These are phyloP conservation scores for Arenaria interpres DNA, from an alignment of 2,113 vertebrate species.

Conservation along the genomic window DNA sequence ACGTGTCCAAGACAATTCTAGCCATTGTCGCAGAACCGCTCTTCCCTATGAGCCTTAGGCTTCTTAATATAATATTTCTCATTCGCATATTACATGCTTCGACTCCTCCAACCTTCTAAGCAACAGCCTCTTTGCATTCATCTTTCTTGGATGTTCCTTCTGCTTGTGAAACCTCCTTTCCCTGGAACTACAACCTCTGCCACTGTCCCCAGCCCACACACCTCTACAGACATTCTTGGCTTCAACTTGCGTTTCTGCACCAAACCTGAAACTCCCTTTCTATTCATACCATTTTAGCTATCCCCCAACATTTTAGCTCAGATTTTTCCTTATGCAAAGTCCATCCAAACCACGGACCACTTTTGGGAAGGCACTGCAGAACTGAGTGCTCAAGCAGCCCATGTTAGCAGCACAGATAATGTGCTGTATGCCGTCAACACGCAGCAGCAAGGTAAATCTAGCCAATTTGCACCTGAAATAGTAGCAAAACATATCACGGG, in stretches of 20 bases:
- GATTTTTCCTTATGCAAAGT: not conserved
- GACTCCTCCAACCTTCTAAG: not conserved
- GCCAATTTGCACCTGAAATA: not conserved
- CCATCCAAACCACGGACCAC: rapidly evolving
- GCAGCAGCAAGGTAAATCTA: not conserved
- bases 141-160: not conserved
- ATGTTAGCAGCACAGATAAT: not conserved
- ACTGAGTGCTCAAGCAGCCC: not conserved
- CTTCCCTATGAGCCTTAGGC: not conserved
- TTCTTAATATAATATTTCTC: not conserved
- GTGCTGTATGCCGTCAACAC: not conserved
- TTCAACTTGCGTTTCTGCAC: not conserved
- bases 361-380: not conserved
- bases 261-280: not conserved
- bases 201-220: not conserved
- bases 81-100: not conserved
- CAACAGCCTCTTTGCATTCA: not conserved
- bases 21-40: not conserved
- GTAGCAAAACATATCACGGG: not conserved
- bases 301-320: too few relatives aligned
- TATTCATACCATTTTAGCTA: not conserved
- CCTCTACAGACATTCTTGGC: not conserved
- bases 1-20: not conserved
- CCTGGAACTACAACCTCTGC: not conserved
- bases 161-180: not conserved